Percentiles rank a stretch among this genome's conserved stretches.
phyloP scores from a whole-genome alignment of 2,797 vertebrate species.

The Labroides dimidiatus region DNA sequence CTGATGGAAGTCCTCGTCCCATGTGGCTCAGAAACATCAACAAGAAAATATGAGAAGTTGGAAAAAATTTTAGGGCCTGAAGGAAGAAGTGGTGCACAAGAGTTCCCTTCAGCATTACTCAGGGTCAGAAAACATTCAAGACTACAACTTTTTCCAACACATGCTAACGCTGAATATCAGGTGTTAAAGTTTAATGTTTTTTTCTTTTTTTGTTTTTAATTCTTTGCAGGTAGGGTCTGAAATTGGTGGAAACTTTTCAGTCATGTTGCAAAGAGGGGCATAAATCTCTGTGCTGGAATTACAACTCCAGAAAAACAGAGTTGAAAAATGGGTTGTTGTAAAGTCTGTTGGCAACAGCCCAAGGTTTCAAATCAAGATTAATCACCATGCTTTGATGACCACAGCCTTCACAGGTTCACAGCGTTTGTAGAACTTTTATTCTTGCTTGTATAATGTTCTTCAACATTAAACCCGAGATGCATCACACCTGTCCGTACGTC shows the following conservation, averaged over 20 bases:
- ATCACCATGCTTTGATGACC: not conserved
- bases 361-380: constrained; percentile 7
- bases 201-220: not conserved
- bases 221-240: not conserved
- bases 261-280: not conserved
- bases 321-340: not conserved
- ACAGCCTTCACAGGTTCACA: constrained; percentile 3
- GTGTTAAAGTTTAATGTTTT: not conserved
- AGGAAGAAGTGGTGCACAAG: not conserved
- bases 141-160: not conserved
- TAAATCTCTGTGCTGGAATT: not conserved
- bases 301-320: not conserved
- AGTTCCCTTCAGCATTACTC: constrained; percentile 10
- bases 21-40: constrained; percentile 21
- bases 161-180: not conserved
- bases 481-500: not conserved
- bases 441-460: not conserved
- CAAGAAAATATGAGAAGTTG: constrained; percentile 15
- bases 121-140: not conserved
- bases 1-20: constrained; percentile 11
- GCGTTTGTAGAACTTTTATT: constrained; percentile 2
- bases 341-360: constrained; percentile 4
- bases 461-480: not conserved
- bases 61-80: constrained; percentile 9
- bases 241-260: not conserved